Evolutionary conservation across 2,113 vertebrate species (phyloP), one percentile per base, ranked within the genome.

Genomic region (Solea senegalensis): DNA sequence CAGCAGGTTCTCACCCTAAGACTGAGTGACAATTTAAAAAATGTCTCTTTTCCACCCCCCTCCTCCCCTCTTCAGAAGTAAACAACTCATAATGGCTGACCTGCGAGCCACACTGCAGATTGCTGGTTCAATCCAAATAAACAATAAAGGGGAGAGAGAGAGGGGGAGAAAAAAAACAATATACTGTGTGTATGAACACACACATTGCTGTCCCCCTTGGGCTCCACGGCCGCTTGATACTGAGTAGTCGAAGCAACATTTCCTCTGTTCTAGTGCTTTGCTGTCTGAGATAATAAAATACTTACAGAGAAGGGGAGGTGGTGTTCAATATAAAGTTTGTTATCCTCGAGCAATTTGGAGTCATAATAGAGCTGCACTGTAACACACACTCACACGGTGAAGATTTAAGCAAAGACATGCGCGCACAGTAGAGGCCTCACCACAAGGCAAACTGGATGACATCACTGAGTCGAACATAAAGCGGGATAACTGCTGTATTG

Each of bases 111-210:
- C 58, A 48, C 66, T 21, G 61, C 73, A 73, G 79, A 58, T 76
- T 78, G 67, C 44, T 43, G 44, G 67, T 68, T 69, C 72, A 81
- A 67, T 70, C 66, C 61, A 69, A 84, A 84, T 84, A 87, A 76
- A 85, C 75, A 85, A 76, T 80, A 78, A 72, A 60, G 14, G 39
- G 27, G n/a, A 28, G 57, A 8, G 45, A n/a, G 34, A n/a, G 14
- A 11, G 14, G 12, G 14, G 12, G 4, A 10, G n/a, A 46, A 61
- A 58, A 49, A n/a, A 57, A 3, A 65, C 9, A 51, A 46, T 44
- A 54, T 39, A 63, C 67, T 61, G 12, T 39, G 53, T 55, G 53
- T 56, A 69, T 52, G 49, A 5, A 59, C 41, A 81, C 72, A 78
- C 52, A 56, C 28, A 52, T 39, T 34, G 65, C 54, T 53, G 61